Evolutionary conservation across 2,797 vertebrate genomes (phyloP).

Genomic region (Hyperoplus lanceolatus): DNA sequence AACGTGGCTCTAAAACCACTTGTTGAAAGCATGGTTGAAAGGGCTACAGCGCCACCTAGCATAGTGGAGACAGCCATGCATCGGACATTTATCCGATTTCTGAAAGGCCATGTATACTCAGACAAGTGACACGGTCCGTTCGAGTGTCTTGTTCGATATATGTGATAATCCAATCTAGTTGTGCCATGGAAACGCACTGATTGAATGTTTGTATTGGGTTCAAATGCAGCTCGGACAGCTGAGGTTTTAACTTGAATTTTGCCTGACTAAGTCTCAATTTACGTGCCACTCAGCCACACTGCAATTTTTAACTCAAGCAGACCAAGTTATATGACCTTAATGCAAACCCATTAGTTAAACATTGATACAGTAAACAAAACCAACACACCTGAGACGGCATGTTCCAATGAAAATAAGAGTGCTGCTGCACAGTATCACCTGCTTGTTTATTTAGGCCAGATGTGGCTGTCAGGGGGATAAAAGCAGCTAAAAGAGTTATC

Average conservation of each 20-base stretch:
- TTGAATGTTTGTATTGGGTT: background rate
- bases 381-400: background rate
- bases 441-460: slow-evolving; percentile 33
- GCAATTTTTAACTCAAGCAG: background rate
- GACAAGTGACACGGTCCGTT: too few relatives aligned
- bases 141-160: too few relatives aligned
- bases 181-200: too few relatives aligned
- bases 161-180: too few relatives aligned
- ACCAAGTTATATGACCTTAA: slow-evolving; percentile 2
- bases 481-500: slow-evolving; percentile 34
- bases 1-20: too few relatives aligned
- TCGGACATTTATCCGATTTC: too few relatives aligned
- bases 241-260: background rate
- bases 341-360: background rate
- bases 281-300: background rate
- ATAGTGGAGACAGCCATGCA: too few relatives aligned
- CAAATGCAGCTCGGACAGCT: too few relatives aligned
- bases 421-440: slow-evolving; percentile 12
- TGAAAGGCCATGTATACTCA: too few relatives aligned
- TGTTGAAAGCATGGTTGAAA: too few relatives aligned
- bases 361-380: slow-evolving; percentile 3
- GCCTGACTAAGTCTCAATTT: background rate
- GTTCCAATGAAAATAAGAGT: slow-evolving; percentile 11
- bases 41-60: too few relatives aligned
- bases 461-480: slow-evolving; percentile 46